Conservation (phyloP, 2,113 vertebrate genomes). For the Platycercus adscitus region DNA sequence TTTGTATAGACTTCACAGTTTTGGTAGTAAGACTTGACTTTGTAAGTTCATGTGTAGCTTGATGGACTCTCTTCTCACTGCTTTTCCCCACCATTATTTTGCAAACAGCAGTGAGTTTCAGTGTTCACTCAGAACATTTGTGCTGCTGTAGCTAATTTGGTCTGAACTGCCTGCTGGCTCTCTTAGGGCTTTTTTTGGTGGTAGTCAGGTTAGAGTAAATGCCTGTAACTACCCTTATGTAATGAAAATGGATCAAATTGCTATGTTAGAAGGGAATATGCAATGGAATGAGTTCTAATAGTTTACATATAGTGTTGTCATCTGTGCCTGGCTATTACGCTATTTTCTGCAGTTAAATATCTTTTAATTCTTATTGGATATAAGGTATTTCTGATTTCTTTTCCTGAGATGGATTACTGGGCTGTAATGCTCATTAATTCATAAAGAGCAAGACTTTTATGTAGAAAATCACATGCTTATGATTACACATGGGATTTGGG, state of each 20-base stretch:
- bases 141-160: slow-evolving; percentile 15
- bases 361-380: background rate
- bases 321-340: background rate
- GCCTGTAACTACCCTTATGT: background rate
- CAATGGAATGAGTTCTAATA: background rate
- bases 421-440: slow-evolving; percentile 15
- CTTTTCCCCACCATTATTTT: background rate
- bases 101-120: background rate
- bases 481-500: background rate
- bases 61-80: background rate
- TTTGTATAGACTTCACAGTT: background rate
- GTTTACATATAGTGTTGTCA: background rate
- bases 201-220: background rate
- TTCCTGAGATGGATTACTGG: background rate
- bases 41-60: background rate
- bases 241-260: background rate
- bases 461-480: slow-evolving; percentile 18
- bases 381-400: slow-evolving; percentile 1
- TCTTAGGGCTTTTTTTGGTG: background rate
- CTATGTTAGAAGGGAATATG: background rate
- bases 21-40: background rate
- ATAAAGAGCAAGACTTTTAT: slow-evolving; percentile 20
- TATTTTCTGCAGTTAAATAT: background rate
- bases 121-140: background rate
- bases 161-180: background rate